A percentile compares a stretch with the other conserved stretches of the same genome.
phyloP scores from a whole-genome alignment of 2,797 vertebrate species.

The Erpetoichthys calabaricus region DNA sequence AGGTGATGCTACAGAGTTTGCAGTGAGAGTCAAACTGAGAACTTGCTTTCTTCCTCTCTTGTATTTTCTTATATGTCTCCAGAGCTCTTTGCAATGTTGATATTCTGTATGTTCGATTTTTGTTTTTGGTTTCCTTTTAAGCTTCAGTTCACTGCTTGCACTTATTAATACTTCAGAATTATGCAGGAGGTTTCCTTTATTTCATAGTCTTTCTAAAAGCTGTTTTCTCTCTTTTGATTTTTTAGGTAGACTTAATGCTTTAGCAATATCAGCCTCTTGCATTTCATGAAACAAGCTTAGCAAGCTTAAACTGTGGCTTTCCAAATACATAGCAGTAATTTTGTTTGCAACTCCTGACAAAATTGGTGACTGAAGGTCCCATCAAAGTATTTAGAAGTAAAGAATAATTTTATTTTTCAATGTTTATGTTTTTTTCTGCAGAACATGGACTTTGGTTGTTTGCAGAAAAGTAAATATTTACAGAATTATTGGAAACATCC shows the following conservation, averaged over 20 bases:
- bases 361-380: no score
- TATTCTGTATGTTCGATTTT: conserved; percentile 12
- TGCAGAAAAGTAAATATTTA: no score
- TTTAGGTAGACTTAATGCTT: conserved; percentile 9
- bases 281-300: conserved; percentile 11
- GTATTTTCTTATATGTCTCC: conserved; percentile 3
- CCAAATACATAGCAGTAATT: conserved; percentile 21
- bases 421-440: no score
- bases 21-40: conserved; percentile 11
- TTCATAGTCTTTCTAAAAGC: conserved; percentile 12
- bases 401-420: no score
- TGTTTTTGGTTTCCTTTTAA: conserved; percentile 12
- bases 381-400: no score
- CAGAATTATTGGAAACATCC: no score
- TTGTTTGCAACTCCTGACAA: neutral
- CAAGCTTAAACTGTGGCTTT: conserved; percentile 14
- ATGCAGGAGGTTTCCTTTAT: conserved; percentile 17
- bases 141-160: conserved; percentile 13
- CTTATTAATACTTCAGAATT: conserved; percentile 13
- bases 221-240: conserved; percentile 10
- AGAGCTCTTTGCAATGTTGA: conserved; percentile 13
- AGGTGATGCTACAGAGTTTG: conserved; percentile 3
- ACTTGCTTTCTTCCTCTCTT: conserved; percentile 6
- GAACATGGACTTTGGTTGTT: no score
- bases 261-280: conserved; percentile 11